phyloP scores from a whole-genome alignment of 2,797 vertebrate species.

The Sebastiscus albofasciatus region DNA sequence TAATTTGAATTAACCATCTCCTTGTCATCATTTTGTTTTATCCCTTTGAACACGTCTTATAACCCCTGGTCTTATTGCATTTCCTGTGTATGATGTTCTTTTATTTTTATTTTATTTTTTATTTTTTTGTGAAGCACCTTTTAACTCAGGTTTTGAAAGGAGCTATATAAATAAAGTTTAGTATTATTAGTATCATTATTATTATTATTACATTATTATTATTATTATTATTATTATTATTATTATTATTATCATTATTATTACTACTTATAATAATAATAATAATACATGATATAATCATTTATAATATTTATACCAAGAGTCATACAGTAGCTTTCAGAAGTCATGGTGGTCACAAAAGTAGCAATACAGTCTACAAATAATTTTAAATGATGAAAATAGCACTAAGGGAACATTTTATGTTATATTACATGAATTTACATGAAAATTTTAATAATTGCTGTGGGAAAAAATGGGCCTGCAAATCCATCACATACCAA shows the following conservation, averaged over 20 bases:
- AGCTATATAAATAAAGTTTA: no score
- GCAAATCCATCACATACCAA: not conserved
- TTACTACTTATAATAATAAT: no score
- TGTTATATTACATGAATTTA: not conserved
- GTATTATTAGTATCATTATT: no score
- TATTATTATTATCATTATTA: no score
- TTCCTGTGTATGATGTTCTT: no score
- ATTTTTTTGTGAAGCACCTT: no score
- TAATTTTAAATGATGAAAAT: not conserved
- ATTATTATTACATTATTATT: not conserved
- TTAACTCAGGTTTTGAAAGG: no score
- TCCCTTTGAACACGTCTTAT: fast-evolving
- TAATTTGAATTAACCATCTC: not conserved
- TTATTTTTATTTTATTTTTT: no score
- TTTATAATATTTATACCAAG: not conserved
- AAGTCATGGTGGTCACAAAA: not conserved
- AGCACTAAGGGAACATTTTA: no score
- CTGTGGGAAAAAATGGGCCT: not conserved
- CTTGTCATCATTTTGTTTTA: not conserved
- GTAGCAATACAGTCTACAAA: not conserved
- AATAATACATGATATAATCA: no score
- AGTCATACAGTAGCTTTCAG: not conserved
- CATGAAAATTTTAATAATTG: fast-evolving
- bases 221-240: not conserved
- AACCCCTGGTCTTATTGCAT: no score